phyloP scores from a whole-genome alignment of 2,797 vertebrate species.

The Odontamblyopus lacepedii region DNA sequence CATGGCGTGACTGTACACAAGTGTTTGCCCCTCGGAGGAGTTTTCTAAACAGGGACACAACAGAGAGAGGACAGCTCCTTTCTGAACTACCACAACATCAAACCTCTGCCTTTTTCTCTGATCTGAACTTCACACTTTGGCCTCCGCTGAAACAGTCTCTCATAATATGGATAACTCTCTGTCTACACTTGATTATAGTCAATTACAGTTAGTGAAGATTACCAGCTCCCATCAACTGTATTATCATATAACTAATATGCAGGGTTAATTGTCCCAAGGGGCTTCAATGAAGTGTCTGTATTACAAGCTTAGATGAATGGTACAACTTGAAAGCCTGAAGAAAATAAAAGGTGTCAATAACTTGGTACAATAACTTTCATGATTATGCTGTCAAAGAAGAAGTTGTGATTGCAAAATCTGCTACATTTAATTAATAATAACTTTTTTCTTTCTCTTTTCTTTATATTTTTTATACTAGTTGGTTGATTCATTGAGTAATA shows the following conservation, averaged over 20 bases:
- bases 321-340: no score
- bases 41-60: slow-evolving; percentile 70
- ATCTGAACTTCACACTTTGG: slow-evolving; percentile 41
- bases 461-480: no score
- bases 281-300: no score
- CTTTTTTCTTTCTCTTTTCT: no score
- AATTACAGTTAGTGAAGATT: background rate
- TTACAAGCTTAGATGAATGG: no score
- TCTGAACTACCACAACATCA: slow-evolving; percentile 65
- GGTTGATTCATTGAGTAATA: no score
- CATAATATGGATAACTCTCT: slow-evolving; percentile 7
- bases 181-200: background rate
- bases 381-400: no score
- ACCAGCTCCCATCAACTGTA: background rate
- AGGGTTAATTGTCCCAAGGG: background rate
- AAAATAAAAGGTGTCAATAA: no score
- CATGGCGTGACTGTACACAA: slow-evolving; percentile 70
- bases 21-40: slow-evolving; percentile 67
- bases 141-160: slow-evolving; percentile 3
- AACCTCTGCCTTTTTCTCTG: slow-evolving; percentile 54
- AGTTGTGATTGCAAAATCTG: no score
- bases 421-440: no score
- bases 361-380: no score
- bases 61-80: slow-evolving; percentile 63
- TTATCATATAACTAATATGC: background rate